A percentile compares a stretch with the other conserved stretches of the same genome.
Evolutionary conservation across 2,797 vertebrate genomes (phyloP).

Genomic region (Chiloscyllium punctatum): DNA sequence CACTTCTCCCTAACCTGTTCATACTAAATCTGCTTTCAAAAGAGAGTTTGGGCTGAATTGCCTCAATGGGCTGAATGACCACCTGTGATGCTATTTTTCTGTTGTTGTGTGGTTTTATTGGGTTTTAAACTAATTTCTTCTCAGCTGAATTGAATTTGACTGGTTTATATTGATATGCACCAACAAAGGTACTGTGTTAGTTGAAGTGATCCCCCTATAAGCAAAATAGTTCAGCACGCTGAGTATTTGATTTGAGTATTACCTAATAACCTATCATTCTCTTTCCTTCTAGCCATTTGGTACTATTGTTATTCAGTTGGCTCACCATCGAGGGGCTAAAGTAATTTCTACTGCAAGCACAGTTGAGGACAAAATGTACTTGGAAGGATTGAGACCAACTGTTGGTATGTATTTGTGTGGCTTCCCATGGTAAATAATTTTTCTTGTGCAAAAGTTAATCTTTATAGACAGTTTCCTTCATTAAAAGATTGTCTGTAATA

Average conservation of each 20-base stretch:
- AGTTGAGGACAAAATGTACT: constrained; percentile 69
- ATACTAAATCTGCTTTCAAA: neutral
- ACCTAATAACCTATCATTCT: neutral
- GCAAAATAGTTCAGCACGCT: neutral
- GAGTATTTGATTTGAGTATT: neutral
- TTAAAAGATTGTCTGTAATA: no score
- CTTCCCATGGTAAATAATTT: neutral
- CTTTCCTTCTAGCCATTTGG: constrained; percentile 67
- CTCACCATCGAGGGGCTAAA: constrained; percentile 80
- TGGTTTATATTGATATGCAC: neutral
- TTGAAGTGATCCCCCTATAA: neutral
- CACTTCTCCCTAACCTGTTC: neutral
- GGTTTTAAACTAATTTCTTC: neutral
- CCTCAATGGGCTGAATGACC: no score
- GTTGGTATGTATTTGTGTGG: constrained; percentile 57
- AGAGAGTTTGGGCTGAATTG: neutral
- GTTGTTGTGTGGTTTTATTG: neutral
- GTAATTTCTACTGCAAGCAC: constrained; percentile 76
- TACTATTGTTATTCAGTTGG: constrained; percentile 80
- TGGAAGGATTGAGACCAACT: constrained; percentile 75
- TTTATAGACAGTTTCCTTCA: neutral
- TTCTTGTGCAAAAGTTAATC: neutral
- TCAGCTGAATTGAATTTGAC: neutral
- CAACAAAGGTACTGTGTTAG: neutral
- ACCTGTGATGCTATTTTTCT: no score